Base-by-base conservation (phyloP, 2,113 vertebrate genomes). In the Charadrius vociferus region DNA sequence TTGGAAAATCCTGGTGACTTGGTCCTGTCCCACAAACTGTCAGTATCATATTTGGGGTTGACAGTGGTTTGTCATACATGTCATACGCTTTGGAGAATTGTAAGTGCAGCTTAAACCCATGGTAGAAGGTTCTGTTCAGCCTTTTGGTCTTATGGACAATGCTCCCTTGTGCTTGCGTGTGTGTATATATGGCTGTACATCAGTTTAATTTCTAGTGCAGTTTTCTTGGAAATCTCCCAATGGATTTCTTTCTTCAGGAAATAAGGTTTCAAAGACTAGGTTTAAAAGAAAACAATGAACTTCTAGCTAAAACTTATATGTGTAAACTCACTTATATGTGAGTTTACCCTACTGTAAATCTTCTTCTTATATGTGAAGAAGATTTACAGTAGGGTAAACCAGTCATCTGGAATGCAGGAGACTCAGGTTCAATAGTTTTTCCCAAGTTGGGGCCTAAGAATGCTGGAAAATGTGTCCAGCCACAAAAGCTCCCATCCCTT, bases 41-140 rank as follows among this genome's bases (percentile, higher is more conserved):
- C 43, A 18, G 34, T 21, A 4, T 29, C n/a, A 12, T 32, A 6
- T 30, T 41, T 85, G 70, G 79, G 65, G n/a, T 0, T 29, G 53
- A 5, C n/a, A 63, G n/a, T 1, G 2, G 32, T 49, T 63, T 88
- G 41, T 85, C 63, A 53, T n/a, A 18, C 0, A 1, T 16, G 1
- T 56, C 58, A 77, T 30, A 7, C 29, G 6, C 22, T 73, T 59
- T 50, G 74, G 49, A 30, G 24, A 70, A 37, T 26, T 61, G 29
- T 70, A 32, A 30, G 37, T 20, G 19, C 5, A 30, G 21, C 14
- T 61, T 78, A 21, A 7, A 24, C 36, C 36, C 13, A 10, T 34
- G 16, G 22, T 24, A 74, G 24, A 50, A 79, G 24, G 8, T 41
- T 59, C 65, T 73, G 37, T 23, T 86, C n/a, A 74, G 59, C 32